Percentiles rank a stretch among this genome's conserved stretches.
Conservation (phyloP, 2,113 vertebrate genomes). For the Corythornis vintsioides region DNA sequence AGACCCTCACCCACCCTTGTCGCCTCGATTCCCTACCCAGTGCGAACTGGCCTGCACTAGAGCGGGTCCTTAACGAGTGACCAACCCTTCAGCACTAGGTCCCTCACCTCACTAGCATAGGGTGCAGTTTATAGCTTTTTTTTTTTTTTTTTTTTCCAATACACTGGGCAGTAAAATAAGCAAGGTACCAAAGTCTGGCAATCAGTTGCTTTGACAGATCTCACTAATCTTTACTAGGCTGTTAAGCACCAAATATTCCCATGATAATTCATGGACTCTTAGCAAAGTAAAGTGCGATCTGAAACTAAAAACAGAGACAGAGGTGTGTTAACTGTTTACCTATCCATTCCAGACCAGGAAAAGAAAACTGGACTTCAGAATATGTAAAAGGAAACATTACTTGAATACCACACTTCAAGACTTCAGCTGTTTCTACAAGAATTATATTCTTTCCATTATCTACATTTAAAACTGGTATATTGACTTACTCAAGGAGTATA, state of each 20-base stretch:
- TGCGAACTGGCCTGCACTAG: too few relatives aligned
- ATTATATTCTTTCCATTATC: neutral
- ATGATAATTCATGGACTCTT: neutral
- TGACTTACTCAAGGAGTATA: neutral
- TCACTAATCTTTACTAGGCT: neutral
- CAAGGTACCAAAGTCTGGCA: neutral
- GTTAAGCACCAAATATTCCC: neutral
- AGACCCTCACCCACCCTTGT: too few relatives aligned
- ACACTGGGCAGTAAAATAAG: neutral
- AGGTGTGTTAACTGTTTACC: neutral
- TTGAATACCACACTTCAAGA: neutral
- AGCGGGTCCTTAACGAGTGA: too few relatives aligned
- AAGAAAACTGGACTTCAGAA: neutral
- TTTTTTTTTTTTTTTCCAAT: neutral
- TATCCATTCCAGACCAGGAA: neutral
- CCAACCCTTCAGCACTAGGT: neutral
- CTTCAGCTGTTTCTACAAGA: neutral
- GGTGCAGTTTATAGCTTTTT: neutral
- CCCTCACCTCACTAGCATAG: neutral
- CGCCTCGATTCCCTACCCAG: too few relatives aligned
- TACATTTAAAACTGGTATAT: neutral
- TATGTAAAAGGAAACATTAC: neutral
- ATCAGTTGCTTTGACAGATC: neutral
- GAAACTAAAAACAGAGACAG: neutral
- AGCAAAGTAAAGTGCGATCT: neutral